Evolutionary conservation across 2,888 invertebrate genomes (phyloP).

Genomic region (Diachrysia chrysitis): DNA sequence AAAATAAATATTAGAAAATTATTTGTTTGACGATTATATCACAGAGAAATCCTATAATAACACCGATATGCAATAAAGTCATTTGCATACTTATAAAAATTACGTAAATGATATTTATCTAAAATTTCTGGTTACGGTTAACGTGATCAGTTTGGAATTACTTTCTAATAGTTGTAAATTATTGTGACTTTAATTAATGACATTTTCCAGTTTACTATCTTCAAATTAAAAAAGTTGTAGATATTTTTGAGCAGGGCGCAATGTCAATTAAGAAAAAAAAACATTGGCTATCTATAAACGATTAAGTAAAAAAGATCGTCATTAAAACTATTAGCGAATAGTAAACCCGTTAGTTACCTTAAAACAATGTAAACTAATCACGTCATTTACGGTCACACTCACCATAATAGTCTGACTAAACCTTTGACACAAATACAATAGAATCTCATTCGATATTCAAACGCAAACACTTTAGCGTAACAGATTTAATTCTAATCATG

Average conservation of each 20-base stretch:
- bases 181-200: constrained; percentile 33
- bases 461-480: constrained; percentile 41
- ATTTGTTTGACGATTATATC: constrained; percentile 15
- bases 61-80: not conserved
- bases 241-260: not conserved
- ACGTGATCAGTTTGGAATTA: constrained; percentile 24
- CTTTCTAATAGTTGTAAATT: constrained; percentile 50
- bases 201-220: constrained; percentile 1
- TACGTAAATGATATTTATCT: constrained; percentile 25
- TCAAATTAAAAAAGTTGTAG: not conserved
- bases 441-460: constrained; percentile 43
- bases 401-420: constrained; percentile 22
- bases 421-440: constrained; percentile 39
- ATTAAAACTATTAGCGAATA: constrained; percentile 23
- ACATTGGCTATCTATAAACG: not conserved
- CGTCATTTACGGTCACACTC: constrained; percentile 29
- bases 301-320: not conserved
- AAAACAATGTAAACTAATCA: constrained; percentile 21
- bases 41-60: constrained; percentile 32
- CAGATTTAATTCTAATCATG: constrained; percentile 46
- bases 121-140: constrained; percentile 20
- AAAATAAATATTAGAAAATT: not conserved
- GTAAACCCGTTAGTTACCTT: constrained; percentile 9
- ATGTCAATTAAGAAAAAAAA: not conserved
- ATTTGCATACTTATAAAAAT: constrained; percentile 37